Evolutionary conservation across 2,113 vertebrate species (phyloP).

Genomic region (Trogon melanurus): DNA sequence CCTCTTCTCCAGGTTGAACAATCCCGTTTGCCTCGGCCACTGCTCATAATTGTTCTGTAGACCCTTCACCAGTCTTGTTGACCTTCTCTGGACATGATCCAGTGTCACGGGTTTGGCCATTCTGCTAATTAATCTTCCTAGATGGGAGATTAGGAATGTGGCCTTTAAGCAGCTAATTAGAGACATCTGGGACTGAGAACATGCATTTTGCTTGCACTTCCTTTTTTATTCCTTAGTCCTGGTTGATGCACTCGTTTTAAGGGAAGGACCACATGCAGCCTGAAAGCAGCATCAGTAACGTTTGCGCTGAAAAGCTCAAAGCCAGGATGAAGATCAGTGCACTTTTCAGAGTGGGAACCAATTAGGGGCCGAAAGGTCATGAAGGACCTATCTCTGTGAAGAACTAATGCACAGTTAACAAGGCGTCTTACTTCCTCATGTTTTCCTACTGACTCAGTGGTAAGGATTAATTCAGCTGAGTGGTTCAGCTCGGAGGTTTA

Average conservation of each 20-base stretch:
- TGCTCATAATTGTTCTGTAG: too few species aligned
- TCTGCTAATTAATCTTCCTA: not conserved
- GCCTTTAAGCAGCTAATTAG: not conserved
- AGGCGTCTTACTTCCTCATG: not conserved
- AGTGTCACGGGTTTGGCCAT: not conserved
- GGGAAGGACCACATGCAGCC: not conserved
- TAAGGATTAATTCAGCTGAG: not conserved
- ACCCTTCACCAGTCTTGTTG: too few species aligned
- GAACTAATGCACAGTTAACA: not conserved
- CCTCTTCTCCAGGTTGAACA: too few species aligned
- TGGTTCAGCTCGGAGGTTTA: not conserved
- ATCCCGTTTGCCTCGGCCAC: too few species aligned
- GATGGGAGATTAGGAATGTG: not conserved
- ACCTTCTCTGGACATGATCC: too few species aligned
- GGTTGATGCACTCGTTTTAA: not conserved
- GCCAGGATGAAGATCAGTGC: not conserved
- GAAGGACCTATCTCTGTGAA: not conserved
- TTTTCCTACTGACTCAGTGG: not conserved
- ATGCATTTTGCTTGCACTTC: not conserved
- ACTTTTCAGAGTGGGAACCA: not conserved
- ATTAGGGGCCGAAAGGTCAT: not conserved
- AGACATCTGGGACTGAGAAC: not conserved
- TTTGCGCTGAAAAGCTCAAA: not conserved
- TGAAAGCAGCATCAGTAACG: not conserved
- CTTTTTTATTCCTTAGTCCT: not conserved